phyloP scores from a whole-genome alignment of 64 coral and sea anemone genomes.

The Acropora yongei region DNA sequence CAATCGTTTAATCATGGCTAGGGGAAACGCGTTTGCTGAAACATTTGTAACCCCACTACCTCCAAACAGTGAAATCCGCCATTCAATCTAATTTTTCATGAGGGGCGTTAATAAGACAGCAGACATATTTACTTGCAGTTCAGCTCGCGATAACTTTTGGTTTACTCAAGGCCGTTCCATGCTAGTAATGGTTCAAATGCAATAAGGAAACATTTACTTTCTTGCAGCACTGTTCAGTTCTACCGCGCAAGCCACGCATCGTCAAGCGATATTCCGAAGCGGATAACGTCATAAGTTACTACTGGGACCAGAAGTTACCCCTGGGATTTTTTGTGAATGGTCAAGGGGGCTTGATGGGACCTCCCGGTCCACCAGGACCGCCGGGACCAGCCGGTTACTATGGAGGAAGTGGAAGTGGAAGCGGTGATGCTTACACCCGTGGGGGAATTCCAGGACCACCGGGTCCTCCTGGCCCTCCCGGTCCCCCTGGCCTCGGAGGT shows the following conservation, averaged over 20 bases:
- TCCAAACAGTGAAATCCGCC: background rate
- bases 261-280: slow-evolving; percentile 1
- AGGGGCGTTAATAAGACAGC: too few relatives aligned
- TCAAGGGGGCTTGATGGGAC: slow-evolving; percentile 55
- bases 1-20: too few relatives aligned
- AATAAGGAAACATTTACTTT: background rate
- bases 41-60: background rate
- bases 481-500: slow-evolving; percentile 24
- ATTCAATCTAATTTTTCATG: too few relatives aligned
- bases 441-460: slow-evolving; percentile 82
- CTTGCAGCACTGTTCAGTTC: slow-evolving; percentile 34
- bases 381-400: slow-evolving; percentile 32
- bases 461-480: slow-evolving; percentile 91
- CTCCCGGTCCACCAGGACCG: slow-evolving; percentile 73
- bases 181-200: background rate
- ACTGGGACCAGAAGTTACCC: slow-evolving; percentile 82
- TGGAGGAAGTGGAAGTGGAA: slow-evolving; percentile 88
- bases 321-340: slow-evolving; percentile 92
- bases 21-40: background rate
- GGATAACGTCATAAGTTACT: slow-evolving; percentile 34
- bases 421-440: slow-evolving; percentile 43
- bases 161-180: background rate
- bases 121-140: too few relatives aligned
- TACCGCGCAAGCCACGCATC: slow-evolving; percentile 25
- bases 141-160: too few relatives aligned